Evolutionary conservation across 2,797 vertebrate genomes (phyloP).

Genomic region (Anolis apletophallus): DNA sequence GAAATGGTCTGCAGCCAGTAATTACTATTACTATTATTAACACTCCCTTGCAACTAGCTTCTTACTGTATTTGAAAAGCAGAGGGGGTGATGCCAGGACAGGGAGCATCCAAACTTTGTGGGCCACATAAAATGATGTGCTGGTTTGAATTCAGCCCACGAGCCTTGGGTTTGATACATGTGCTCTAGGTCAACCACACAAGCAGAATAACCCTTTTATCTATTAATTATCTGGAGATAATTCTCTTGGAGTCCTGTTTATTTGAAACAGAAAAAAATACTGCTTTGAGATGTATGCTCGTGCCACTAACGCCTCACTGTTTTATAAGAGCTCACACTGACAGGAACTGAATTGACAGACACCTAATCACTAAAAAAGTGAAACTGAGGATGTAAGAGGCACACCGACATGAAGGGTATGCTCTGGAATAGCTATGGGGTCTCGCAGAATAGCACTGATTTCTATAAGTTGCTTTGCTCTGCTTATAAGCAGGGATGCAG

Average conservation of each 20-base stretch:
- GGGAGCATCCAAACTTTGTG: too few relatives aligned
- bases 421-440: neutral
- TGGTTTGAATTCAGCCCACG: too few relatives aligned
- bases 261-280: neutral
- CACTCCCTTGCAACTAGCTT: too few relatives aligned
- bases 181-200: neutral
- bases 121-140: too few relatives aligned
- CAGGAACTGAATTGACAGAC: slow-evolving; percentile 8
- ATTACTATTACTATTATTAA: too few relatives aligned
- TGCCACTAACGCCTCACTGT: too few relatives aligned
- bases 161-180: too few relatives aligned
- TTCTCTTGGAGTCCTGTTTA: neutral
- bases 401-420: neutral
- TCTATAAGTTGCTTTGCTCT: neutral
- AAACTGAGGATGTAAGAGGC: neutral
- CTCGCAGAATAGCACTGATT: neutral
- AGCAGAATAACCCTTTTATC: neutral
- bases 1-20: too few relatives aligned
- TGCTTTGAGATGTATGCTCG: neutral
- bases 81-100: too few relatives aligned
- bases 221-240: neutral
- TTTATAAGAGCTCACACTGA: neutral
- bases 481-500: neutral
- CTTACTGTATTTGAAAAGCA: too few relatives aligned
- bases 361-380: neutral